phyloP scores from a whole-genome alignment of 35 echinoderm and acorn worm species.

The Apostichopus japonicus region DNA sequence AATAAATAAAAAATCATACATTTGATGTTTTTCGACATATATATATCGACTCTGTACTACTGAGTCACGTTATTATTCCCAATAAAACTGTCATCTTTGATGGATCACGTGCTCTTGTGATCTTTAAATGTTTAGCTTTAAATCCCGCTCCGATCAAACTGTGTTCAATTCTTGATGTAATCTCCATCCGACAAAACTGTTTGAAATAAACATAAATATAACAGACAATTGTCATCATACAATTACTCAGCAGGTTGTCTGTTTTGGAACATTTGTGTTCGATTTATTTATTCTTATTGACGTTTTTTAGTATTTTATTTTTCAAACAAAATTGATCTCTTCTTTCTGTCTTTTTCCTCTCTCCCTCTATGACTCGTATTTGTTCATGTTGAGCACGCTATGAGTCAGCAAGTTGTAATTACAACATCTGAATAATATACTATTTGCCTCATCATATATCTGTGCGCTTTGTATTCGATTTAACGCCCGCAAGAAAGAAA shows the following conservation, averaged over 20 bases:
- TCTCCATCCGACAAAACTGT: neutral
- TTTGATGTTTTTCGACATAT: neutral
- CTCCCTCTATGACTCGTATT: too few relatives aligned
- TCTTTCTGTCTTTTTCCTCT: too few relatives aligned
- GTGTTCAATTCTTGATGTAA: neutral
- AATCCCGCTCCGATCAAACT: neutral
- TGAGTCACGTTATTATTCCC: slow-evolving; percentile 9
- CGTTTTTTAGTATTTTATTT: too few relatives aligned
- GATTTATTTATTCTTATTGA: too few relatives aligned
- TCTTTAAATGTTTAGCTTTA: neutral
- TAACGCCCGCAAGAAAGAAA: neutral
- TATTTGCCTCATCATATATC: neutral
- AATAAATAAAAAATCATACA: too few relatives aligned
- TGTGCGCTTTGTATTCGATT: neutral
- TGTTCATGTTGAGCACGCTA: neutral
- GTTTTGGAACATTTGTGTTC: too few relatives aligned
- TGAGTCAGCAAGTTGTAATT: slow-evolving; percentile 6
- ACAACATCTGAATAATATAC: neutral
- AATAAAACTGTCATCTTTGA: slow-evolving; percentile 8
- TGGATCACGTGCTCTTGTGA: neutral
- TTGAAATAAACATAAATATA: neutral
- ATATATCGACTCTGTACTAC: neutral
- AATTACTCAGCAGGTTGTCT: neutral
- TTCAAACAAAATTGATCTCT: too few relatives aligned
- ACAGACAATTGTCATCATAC: neutral